These are phyloP conservation scores for Microctenopoma lineatum DNA, from an alignment of 2,797 vertebrate genomes.

Conservation along the genomic window DNA sequence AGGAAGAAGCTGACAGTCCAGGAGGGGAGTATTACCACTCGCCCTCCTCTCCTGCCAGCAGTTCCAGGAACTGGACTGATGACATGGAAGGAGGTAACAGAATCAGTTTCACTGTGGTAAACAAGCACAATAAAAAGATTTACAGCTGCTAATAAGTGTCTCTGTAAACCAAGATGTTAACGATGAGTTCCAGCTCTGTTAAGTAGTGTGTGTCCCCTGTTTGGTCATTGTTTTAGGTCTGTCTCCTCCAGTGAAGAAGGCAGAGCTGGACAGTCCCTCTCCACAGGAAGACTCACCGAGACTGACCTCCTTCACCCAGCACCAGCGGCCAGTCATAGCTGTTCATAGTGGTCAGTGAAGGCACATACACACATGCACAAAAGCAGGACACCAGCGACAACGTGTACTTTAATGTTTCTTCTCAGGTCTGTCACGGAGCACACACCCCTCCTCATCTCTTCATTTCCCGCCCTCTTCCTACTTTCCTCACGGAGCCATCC, in stretches of 20 bases:
- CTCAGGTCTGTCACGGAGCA: slow-evolving; percentile 90
- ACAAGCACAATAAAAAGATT: no score
- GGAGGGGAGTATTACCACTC: slow-evolving; percentile 96
- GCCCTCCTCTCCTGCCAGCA: slow-evolving; percentile 94
- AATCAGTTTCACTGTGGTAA: background rate
- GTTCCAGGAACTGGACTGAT: slow-evolving; percentile 97
- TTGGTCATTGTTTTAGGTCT: slow-evolving; percentile 81
- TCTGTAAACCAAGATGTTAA: no score
- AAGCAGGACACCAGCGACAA: background rate
- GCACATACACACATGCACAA: slow-evolving; percentile 5
- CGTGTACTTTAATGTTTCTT: background rate
- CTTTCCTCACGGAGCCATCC: slow-evolving; percentile 94
- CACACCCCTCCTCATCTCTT: slow-evolving; percentile 92
- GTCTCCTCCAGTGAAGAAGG: slow-evolving; percentile 96
- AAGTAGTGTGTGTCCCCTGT: no score
- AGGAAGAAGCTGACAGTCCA: slow-evolving; percentile 97
- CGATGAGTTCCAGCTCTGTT: no score
- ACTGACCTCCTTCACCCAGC: slow-evolving; percentile 94
- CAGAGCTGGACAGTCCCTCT: slow-evolving; percentile 95
- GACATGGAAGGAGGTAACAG: slow-evolving; percentile 95
- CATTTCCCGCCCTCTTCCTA: slow-evolving; percentile 95
- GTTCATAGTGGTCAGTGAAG: slow-evolving; percentile 92
- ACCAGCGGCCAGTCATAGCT: slow-evolving; percentile 97
- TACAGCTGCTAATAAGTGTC: no score
- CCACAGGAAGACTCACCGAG: slow-evolving; percentile 95